Evolutionary conservation across 1,140 invertebrate species (phyloP).

Genomic region (Heliothis virescens): DNA sequence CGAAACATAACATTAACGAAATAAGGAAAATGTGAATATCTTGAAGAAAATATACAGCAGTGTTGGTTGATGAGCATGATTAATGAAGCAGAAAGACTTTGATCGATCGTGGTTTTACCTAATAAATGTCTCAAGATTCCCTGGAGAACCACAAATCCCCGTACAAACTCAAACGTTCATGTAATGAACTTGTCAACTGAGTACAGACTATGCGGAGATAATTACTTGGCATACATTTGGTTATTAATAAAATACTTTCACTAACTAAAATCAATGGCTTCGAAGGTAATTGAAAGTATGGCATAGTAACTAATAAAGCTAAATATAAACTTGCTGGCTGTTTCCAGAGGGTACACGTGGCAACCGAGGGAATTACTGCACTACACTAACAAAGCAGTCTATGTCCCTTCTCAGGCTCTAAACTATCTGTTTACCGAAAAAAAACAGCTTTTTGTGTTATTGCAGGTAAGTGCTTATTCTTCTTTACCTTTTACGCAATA

Average conservation of each 20-base stretch:
- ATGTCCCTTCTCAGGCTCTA: too few species aligned
- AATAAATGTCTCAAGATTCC: conserved; percentile 67
- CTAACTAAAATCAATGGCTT: too few species aligned
- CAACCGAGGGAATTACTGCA: too few species aligned
- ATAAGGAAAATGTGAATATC: conserved; percentile 70
- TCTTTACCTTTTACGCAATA: too few species aligned
- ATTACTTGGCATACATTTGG: conserved; percentile 11
- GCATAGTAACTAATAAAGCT: too few species aligned
- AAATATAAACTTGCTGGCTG: too few species aligned
- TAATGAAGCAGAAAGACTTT: conserved; percentile 80
- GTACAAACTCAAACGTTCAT: conserved; percentile 59
- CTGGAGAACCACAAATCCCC: conserved; percentile 60
- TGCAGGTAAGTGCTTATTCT: too few species aligned
- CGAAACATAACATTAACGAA: conserved; percentile 61
- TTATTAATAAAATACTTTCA: neutral
- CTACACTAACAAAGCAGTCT: too few species aligned
- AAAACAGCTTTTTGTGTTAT: too few species aligned
- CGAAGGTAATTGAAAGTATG: too few species aligned
- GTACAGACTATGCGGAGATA: conserved; percentile 5
- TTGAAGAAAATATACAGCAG: conserved; percentile 70
- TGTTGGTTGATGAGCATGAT: conserved; percentile 77
- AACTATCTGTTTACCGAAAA: too few species aligned
- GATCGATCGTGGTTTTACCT: conserved; percentile 79
- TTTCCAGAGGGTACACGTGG: too few species aligned
- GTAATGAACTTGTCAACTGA: conserved; percentile 59